Conservation (phyloP, 2,113 vertebrate genomes). For the Todiramphus chloris region DNA sequence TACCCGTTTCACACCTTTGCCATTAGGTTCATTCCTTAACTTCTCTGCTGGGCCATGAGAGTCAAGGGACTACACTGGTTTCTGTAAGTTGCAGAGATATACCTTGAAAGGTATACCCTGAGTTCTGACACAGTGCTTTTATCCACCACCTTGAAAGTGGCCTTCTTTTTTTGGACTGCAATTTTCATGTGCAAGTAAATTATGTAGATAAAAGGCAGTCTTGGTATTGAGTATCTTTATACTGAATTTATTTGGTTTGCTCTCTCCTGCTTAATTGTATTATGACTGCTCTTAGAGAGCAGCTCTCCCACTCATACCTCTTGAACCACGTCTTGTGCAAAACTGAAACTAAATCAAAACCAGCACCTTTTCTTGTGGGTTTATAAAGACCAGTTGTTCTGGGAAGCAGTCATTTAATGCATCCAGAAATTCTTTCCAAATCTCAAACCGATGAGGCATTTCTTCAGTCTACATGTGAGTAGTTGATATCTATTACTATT, state of each 20-base stretch:
- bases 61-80: background rate
- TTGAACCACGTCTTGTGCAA: background rate
- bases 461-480: background rate
- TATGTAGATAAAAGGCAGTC: background rate
- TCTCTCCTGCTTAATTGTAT: background rate
- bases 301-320: background rate
- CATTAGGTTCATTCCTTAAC: background rate
- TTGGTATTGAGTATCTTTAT: background rate
- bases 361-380: background rate
- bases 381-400: background rate
- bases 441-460: background rate
- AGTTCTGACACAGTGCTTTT: background rate
- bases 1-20: background rate
- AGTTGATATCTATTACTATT: background rate
- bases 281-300: background rate
- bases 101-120: background rate
- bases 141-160: background rate
- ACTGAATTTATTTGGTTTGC: background rate
- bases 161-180: background rate
- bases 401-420: constrained; percentile 1
- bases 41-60: background rate
- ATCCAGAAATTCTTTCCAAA: constrained; percentile 7
- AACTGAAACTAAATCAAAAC: constrained; percentile 1
- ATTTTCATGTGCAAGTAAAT: background rate
- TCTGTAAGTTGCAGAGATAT: background rate